These are phyloP conservation scores for Margaritifera margaritifera DNA, from an alignment of 2,888 invertebrate genomes.

Conservation along the genomic window DNA sequence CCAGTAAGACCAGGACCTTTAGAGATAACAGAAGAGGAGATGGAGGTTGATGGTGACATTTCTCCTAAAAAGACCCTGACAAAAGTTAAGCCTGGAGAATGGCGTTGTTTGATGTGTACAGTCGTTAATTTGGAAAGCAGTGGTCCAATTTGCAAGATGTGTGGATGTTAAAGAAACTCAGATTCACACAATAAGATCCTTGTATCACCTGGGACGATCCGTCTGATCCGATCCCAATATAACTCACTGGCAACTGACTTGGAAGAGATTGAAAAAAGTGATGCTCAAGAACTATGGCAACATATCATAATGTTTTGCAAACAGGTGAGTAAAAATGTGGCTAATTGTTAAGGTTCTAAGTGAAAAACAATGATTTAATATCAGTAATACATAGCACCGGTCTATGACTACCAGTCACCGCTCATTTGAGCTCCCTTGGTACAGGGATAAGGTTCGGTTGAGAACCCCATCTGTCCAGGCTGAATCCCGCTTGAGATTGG, in stretches of 20 bases:
- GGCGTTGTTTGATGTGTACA: slow-evolving; percentile 54
- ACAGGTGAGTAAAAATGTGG: slow-evolving; percentile 76
- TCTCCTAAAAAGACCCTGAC: not conserved
- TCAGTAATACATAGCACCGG: too few species aligned
- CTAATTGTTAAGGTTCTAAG: not conserved
- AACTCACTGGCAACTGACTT: slow-evolving; percentile 88
- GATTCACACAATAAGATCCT: slow-evolving; percentile 21
- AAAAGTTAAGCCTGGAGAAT: slow-evolving; percentile 3
- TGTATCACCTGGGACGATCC: slow-evolving; percentile 28
- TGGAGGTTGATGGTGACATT: not conserved
- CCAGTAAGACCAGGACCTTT: not conserved
- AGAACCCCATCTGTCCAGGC: too few species aligned
- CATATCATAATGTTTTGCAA: slow-evolving; percentile 92
- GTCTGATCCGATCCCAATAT: slow-evolving; percentile 73
- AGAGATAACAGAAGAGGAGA: not conserved
- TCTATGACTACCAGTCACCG: too few species aligned
- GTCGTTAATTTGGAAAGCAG: slow-evolving; percentile 39
- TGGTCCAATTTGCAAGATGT: slow-evolving; percentile 43
- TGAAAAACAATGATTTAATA: not conserved
- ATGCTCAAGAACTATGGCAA: slow-evolving; percentile 92
- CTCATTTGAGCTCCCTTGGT: too few species aligned
- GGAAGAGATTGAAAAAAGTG: slow-evolving; percentile 85
- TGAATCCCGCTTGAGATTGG: too few species aligned
- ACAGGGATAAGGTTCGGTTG: too few species aligned
- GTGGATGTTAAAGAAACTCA: slow-evolving; percentile 23